Base-by-base conservation (phyloP, 2,888 invertebrate species). In the Eurois occulta region DNA sequence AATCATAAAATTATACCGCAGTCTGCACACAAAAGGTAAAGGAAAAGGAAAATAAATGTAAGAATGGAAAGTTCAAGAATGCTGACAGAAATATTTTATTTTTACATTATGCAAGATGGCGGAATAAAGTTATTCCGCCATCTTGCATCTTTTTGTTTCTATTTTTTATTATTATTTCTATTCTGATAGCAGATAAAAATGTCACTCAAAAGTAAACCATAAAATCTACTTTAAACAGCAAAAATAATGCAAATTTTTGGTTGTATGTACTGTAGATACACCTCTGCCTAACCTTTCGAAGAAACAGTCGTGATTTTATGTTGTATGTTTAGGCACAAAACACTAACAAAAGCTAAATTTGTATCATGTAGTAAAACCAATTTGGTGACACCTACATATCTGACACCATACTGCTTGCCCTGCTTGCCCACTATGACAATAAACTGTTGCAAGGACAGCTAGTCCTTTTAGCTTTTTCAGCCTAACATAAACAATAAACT, bases 71-170 rank as follows among this genome's bases (percentile, higher is more conserved):
- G n/a, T 28, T 48, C 41, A 69, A 79, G 32, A 79, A 70, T 69
- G 32, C 60, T 77, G 41, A 60, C 21, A 35, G 16, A 79, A 77
- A 70, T 80, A 60, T 80, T 80, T 60, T 71, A 71, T 60, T 80
- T 77, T 70, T 35, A 60, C n/a, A 41, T 70, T 24, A 43, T 48
- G 13, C 48, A 77, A 52, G 60, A 70, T 71, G 71, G 60, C 18
- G 32, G 41, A 68, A 69, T 60, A 80, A n/a, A n/a, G n/a, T n/a
- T n/a, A n/a, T n/a, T n/a, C n/a, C n/a, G n/a, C n/a, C n/a, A n/a
- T n/a, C n/a, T n/a, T n/a, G n/a, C n/a, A n/a, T n/a, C n/a, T n/a
- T n/a, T n/a, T n/a, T n/a, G n/a, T n/a, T n/a, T n/a, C n/a, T n/a
- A n/a, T n/a, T n/a, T n/a, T n/a, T n/a, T n/a, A n/a, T n/a, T n/a